Conservation (phyloP, 2,888 invertebrate genomes). For the Hyppa rectilinea region DNA sequence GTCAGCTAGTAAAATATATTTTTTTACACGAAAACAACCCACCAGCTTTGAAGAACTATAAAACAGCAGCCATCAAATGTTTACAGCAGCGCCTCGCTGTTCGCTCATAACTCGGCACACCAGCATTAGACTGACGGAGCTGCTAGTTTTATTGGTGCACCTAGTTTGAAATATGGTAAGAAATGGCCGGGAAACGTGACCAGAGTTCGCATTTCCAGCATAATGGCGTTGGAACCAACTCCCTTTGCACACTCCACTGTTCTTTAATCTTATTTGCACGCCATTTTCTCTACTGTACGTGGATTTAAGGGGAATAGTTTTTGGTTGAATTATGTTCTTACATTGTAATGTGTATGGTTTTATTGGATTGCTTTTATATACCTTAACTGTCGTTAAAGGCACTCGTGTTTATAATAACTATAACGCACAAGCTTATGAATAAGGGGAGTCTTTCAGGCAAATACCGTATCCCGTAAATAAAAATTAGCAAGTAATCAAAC, state of each 20-base stretch:
- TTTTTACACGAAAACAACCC: not conserved
- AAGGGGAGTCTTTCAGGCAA: not conserved
- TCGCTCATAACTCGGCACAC: constrained; percentile 57
- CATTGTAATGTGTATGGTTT: not conserved
- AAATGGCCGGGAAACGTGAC: constrained; percentile 78
- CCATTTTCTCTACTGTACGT: constrained; percentile 55
- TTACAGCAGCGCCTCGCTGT: constrained; percentile 47
- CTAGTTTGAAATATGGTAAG: constrained; percentile 81
- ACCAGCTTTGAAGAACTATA: constrained; percentile 13
- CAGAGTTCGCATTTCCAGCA: constrained; percentile 70
- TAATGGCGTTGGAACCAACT: constrained; percentile 64
- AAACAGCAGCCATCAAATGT: constrained; percentile 25
- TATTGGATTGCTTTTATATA: not conserved
- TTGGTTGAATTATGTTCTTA: not conserved
- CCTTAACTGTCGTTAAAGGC: not conserved
- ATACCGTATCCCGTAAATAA: not conserved
- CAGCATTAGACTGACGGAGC: constrained; percentile 56
- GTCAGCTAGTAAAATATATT: too few relatives aligned
- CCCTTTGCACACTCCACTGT: constrained; percentile 54
- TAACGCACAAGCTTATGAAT: not conserved
- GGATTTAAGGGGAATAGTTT: constrained; percentile 38
- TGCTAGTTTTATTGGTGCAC: constrained; percentile 79
- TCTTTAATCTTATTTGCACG: constrained; percentile 66
- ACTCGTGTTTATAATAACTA: not conserved
- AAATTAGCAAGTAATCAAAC: not conserved